Evolutionary conservation across 2,113 vertebrate genomes (phyloP).

Genomic region (Tiliqua scincoides): DNA sequence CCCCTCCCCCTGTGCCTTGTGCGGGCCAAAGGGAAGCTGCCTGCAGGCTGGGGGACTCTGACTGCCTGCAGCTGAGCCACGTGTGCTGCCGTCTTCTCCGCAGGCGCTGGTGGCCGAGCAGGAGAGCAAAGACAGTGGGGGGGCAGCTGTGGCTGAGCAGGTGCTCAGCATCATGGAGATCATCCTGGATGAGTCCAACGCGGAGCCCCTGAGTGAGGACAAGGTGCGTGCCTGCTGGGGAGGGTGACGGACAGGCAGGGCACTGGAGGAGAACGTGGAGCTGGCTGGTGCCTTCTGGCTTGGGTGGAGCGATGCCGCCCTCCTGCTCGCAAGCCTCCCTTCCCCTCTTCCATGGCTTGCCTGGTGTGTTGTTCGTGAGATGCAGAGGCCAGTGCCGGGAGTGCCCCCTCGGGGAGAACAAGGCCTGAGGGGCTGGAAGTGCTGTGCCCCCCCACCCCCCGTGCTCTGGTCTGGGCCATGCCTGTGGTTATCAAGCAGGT

Average conservation of each 20-base stretch:
- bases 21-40: not conserved
- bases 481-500: not conserved
- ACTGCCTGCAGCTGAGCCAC: not conserved
- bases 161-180: slow-evolving; percentile 99
- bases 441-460: not conserved
- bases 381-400: too few species aligned
- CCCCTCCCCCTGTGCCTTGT: not conserved
- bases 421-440: not conserved
- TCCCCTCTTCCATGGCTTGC: too few species aligned
- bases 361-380: too few species aligned
- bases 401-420: not conserved
- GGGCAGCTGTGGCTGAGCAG: slow-evolving; percentile 95
- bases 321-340: too few species aligned
- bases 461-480: not conserved
- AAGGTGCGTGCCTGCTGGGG: slow-evolving; percentile 86
- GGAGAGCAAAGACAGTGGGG: slow-evolving; percentile 97
- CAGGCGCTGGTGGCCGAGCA: slow-evolving; percentile 97
- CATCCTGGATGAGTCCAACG: slow-evolving; percentile 96
- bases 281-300: too few species aligned
- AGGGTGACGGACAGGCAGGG: too few species aligned
- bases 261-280: too few species aligned
- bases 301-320: too few species aligned
- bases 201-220: slow-evolving; percentile 94
- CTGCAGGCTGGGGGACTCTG: not conserved
- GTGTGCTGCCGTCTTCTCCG: not conserved